Conservation (phyloP, 1,140 invertebrate species). For the Sinonovacula constricta region DNA sequence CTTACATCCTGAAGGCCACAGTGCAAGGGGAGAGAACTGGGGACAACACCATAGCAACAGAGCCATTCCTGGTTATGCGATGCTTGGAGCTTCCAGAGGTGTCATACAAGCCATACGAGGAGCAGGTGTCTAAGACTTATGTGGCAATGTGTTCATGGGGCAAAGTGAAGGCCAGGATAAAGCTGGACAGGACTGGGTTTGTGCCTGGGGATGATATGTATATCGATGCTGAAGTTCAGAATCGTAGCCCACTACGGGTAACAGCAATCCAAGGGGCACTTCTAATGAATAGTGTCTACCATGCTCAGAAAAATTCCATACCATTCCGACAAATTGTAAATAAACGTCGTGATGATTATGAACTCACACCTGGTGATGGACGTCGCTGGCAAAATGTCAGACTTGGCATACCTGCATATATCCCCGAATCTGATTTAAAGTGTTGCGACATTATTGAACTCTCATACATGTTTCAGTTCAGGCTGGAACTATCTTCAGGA, state of each 20-base stretch:
- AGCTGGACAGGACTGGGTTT: constrained; percentile 65
- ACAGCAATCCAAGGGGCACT: constrained; percentile 72
- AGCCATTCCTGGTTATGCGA: constrained; percentile 75
- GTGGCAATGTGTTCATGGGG: constrained; percentile 67
- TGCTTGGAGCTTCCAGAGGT: constrained; percentile 55
- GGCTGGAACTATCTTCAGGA: constrained; percentile 70
- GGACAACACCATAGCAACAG: constrained; percentile 72
- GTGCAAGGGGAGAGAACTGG: constrained; percentile 65
- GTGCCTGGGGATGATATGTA: constrained; percentile 75
- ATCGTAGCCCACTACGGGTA: constrained; percentile 67
- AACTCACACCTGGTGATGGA: constrained; percentile 71
- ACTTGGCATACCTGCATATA: constrained; percentile 75
- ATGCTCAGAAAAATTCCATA: constrained; percentile 68
- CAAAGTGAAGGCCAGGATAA: constrained; percentile 64
- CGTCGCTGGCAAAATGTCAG: constrained; percentile 74
- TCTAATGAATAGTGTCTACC: constrained; percentile 73
- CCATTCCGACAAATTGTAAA: constrained; percentile 74
- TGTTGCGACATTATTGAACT: constrained; percentile 77
- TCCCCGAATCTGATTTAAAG: constrained; percentile 75
- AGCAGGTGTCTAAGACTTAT: constrained; percentile 57
- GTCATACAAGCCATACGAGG: constrained; percentile 28
- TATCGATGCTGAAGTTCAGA: constrained; percentile 71
- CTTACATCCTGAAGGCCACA: constrained; percentile 75
- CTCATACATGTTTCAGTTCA: constrained; percentile 73
- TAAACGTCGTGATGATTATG: constrained; percentile 74